Evolutionary conservation across 2,888 invertebrate genomes (phyloP).

Genomic region (Polymixis lichenea): DNA sequence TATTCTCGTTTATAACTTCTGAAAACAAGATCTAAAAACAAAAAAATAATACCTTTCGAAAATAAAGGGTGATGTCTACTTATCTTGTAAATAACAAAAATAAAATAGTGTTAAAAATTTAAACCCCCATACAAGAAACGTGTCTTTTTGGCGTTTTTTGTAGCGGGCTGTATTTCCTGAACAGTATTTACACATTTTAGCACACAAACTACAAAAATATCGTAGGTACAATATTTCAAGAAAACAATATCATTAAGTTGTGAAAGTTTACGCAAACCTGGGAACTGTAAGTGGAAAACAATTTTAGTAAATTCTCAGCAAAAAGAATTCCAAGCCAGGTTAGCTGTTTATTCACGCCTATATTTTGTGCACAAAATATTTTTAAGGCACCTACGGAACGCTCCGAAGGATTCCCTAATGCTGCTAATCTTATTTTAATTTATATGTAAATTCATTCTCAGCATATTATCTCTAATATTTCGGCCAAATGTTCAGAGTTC

Average conservation of each 20-base stretch:
- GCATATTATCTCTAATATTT: slow-evolving; percentile 78
- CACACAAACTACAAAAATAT: neutral
- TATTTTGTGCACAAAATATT: slow-evolving; percentile 69
- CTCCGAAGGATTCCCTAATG: slow-evolving; percentile 71
- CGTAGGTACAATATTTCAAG: neutral
- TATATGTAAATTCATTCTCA: slow-evolving; percentile 79
- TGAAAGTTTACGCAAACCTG: slow-evolving; percentile 14
- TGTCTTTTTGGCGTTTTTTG: too few relatives aligned
- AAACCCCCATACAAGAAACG: too few relatives aligned
- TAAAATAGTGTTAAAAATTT: too few relatives aligned
- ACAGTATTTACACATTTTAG: neutral
- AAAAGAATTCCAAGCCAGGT: slow-evolving; percentile 50
- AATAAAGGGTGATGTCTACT: too few relatives aligned
- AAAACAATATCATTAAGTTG: slow-evolving; percentile 25
- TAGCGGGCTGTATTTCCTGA: too few relatives aligned
- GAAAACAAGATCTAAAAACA: too few relatives aligned
- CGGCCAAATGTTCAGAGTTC: slow-evolving; percentile 72
- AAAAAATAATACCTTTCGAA: too few relatives aligned
- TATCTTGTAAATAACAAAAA: too few relatives aligned
- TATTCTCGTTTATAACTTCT: too few relatives aligned
- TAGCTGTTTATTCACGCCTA: slow-evolving; percentile 57
- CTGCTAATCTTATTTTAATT: slow-evolving; percentile 80
- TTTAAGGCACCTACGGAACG: slow-evolving; percentile 62
- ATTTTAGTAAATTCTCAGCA: slow-evolving; percentile 35
- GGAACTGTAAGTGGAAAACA: slow-evolving; percentile 25